Evolutionary conservation across 2,888 invertebrate species (phyloP).

Genomic region (Drosophila vallismaia): DNA sequence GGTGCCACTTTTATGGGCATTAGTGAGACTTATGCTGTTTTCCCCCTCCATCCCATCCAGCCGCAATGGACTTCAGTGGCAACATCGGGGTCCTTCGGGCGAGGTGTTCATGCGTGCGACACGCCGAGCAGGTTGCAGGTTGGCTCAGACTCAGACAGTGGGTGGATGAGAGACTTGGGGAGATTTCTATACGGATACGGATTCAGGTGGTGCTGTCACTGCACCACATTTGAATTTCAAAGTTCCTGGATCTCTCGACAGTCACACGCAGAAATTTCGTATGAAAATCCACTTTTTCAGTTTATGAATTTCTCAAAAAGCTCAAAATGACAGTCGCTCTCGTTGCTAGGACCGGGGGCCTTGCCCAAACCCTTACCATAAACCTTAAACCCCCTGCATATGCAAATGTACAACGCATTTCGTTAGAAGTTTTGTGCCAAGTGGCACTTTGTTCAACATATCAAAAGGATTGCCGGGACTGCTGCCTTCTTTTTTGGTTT

Average conservation of each 20-base stretch:
- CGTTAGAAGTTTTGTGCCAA: conserved; percentile 65
- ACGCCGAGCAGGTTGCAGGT: conserved; percentile 58
- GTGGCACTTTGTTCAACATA: conserved; percentile 76
- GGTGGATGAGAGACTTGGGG: background rate
- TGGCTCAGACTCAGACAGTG: conserved; percentile 3
- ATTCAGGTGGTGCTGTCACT: conserved; percentile 57
- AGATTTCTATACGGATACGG: background rate
- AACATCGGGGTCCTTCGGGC: conserved; percentile 40
- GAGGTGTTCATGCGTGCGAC: conserved; percentile 77
- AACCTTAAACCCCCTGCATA: conserved; percentile 32
- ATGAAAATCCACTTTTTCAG: conserved; percentile 79
- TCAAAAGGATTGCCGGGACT: conserved; percentile 65
- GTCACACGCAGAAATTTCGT: conserved; percentile 66
- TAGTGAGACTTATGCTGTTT: conserved; percentile 76
- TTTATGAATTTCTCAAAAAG: conserved; percentile 78
- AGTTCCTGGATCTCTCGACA: conserved; percentile 55
- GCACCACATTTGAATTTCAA: conserved; percentile 75
- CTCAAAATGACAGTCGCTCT: conserved; percentile 70
- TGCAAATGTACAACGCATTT: conserved; percentile 69
- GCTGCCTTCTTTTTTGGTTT: conserved; percentile 4
- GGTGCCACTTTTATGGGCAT: conserved; percentile 77
- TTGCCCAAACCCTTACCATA: conserved; percentile 1
- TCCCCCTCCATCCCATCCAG: conserved; percentile 10
- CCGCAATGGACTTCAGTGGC: conserved; percentile 3
- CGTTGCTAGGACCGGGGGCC: conserved; percentile 24